phyloP scores from a whole-genome alignment of 2,113 vertebrate species.

The Cacatua alba region DNA sequence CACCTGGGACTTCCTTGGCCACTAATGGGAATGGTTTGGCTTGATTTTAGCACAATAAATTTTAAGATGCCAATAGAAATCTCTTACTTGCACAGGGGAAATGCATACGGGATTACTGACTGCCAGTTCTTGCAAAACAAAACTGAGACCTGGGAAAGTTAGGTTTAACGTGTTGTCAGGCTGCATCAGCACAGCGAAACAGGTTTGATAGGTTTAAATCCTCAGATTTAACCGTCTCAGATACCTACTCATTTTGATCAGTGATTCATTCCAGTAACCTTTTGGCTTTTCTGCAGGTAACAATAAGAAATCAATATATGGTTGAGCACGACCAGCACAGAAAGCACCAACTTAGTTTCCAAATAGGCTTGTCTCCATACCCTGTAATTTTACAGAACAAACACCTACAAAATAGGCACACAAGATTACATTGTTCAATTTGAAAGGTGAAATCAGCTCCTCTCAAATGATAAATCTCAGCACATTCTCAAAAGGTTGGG shows the following conservation, averaged over 20 bases:
- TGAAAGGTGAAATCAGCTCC: conserved; percentile 55
- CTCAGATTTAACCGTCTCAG: not conserved
- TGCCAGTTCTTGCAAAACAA: not conserved
- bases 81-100: not conserved
- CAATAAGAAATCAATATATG: not conserved
- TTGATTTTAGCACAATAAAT: not conserved
- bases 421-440: not conserved
- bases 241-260: not conserved
- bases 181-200: not conserved
- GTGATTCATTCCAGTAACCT: not conserved
- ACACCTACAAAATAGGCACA: not conserved
- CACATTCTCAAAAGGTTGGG: conserved; percentile 17
- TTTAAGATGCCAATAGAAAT: not conserved
- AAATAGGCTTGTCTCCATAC: not conserved
- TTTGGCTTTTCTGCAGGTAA: not conserved
- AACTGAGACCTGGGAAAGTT: not conserved
- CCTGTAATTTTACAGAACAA: not conserved
- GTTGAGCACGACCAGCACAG: not conserved
- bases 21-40: not conserved
- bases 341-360: not conserved
- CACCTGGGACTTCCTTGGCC: not conserved
- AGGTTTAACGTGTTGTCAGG: not conserved
- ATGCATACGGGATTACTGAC: not conserved
- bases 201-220: not conserved
- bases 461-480: conserved; percentile 31